Evolutionary conservation across 2,113 vertebrate genomes (phyloP), one percentile per base, ranked within the genome.

Genomic region (Ictidomys tridecemlineatus): DNA sequence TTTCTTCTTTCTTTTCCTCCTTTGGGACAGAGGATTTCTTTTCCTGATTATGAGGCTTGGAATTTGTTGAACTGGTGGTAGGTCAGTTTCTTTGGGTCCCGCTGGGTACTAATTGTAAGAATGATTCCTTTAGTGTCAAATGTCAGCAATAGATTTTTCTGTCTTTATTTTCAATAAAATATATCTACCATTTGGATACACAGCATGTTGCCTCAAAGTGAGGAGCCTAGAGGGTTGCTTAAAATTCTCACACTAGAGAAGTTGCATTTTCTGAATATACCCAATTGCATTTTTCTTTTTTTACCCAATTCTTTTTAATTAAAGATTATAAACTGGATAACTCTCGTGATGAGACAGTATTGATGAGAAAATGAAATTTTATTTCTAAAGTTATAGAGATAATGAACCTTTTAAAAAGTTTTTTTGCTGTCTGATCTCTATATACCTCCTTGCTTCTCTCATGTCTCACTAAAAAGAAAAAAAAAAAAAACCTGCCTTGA

Each of bases 321-420:
- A 98, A 96, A 98, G 97, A 96, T 97, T 98, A 98, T 37, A 28
- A 70, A 61, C 72, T 95, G 97, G 91, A 28, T 77, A 96, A 88
- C 18, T 89, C 89, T 86, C 65, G 30, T 87, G 78, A 95, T 89
- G 89, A 96, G 63, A 76, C 91, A 92, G 42, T 83, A 34, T 37
- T 94, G 89, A 94, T 87, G 56, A 97, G 70, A 92, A 91, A 96
- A 91, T 78, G 85, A 85, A 87, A 79, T 72, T 94, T 96, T 69
- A 89, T 95, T 94, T 88, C 39, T 95, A 69, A 96, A 95, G 84
- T 94, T 77, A 45, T 45, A 77, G 28, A 69, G 48, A 58, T 91
- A 95, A 93, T 39, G n/a, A 86, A 34, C 53, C 78, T 37, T 63
- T 34, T 4, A 48, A 24, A 63, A 89, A 37, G 45, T 48, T 48